Conservation (phyloP, 2,113 vertebrate species). For the Vireo altiloquus region DNA sequence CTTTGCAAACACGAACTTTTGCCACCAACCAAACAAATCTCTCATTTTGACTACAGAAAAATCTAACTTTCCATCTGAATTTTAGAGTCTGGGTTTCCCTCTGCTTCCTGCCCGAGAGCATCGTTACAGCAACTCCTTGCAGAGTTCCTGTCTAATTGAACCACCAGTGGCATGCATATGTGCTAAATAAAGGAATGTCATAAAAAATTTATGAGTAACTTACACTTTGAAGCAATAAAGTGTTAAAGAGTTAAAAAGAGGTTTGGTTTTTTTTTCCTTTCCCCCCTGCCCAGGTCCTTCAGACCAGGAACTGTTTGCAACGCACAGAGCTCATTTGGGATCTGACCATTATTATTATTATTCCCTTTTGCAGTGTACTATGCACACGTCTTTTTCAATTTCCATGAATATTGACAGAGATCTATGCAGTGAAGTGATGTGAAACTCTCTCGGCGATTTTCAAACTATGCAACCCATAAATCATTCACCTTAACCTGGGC, state of each 20-base stretch:
- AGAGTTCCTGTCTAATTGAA: background rate
- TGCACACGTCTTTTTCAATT: background rate
- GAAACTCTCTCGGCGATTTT: background rate
- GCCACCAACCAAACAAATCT: background rate
- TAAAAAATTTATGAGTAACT: conserved; percentile 25
- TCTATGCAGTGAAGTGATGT: background rate
- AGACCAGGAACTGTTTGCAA: background rate
- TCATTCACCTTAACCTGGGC: background rate
- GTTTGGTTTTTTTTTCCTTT: background rate
- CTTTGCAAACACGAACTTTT: background rate
- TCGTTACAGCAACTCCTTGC: background rate
- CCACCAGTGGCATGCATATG: background rate
- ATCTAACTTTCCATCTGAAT: background rate
- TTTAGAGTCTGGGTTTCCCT: background rate
- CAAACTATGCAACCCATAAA: background rate
- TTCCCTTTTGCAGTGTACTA: background rate
- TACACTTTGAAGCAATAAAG: conserved; percentile 37
- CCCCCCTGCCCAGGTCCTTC: background rate
- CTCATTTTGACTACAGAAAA: background rate
- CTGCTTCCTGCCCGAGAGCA: background rate
- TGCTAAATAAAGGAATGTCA: conserved; percentile 23
- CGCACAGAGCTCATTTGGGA: background rate
- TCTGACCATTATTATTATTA: background rate
- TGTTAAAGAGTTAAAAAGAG: conserved; percentile 46
- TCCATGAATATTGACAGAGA: background rate